These are phyloP conservation scores for Pelodytes ibericus DNA, from an alignment of 2,797 vertebrate genomes.

Conservation along the genomic window DNA sequence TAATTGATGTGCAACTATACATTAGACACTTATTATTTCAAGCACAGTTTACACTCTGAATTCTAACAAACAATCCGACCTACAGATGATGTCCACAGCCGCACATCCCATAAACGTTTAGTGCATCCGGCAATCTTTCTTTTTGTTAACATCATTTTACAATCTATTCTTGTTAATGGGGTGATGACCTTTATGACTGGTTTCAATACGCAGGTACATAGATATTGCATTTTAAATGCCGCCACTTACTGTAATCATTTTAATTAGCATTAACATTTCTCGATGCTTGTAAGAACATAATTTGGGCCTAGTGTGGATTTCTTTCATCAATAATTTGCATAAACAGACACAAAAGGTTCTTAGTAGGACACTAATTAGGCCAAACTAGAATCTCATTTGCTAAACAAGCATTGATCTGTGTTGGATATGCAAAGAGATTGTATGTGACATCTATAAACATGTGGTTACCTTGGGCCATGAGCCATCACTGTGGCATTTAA, in stretches of 20 bases:
- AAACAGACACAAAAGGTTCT: conserved; percentile 26
- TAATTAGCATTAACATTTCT: conserved; percentile 31
- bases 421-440: conserved; percentile 18
- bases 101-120: too few relatives aligned
- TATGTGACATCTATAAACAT: conserved; percentile 19
- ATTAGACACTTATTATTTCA: too few relatives aligned
- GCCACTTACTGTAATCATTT: conserved; percentile 31
- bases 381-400: conserved; percentile 35
- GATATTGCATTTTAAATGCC: conserved; percentile 10
- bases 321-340: conserved; percentile 35
- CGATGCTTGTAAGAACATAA: conserved; percentile 19
- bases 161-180: too few relatives aligned
- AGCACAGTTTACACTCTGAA: too few relatives aligned
- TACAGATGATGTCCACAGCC: too few relatives aligned
- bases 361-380: conserved; percentile 30
- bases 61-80: too few relatives aligned
- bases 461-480: background rate
- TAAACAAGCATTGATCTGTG: conserved; percentile 43
- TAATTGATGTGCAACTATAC: too few relatives aligned
- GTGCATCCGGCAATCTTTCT: too few relatives aligned
- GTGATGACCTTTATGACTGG: too few relatives aligned
- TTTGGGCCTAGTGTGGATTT: background rate
- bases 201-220: background rate
- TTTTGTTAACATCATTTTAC: too few relatives aligned
- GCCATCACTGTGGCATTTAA: background rate